Base-by-base conservation (phyloP, 2,888 invertebrate genomes). In the Agapetus fuscipes region DNA sequence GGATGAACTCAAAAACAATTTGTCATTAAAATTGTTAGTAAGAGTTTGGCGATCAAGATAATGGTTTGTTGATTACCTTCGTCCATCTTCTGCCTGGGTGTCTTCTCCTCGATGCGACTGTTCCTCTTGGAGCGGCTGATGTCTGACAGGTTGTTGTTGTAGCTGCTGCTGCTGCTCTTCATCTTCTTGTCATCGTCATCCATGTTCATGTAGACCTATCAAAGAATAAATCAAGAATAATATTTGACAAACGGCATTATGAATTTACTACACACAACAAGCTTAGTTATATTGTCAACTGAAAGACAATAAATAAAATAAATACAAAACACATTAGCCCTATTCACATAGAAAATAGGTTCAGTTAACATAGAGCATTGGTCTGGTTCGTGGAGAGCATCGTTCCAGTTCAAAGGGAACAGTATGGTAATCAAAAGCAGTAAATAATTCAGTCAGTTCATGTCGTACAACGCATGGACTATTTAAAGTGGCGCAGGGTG, bases 171-270 rank as follows among this genome's bases (percentile, higher is more conserved):
- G 26, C 17, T 5, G 17, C 7, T 14, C 34, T 26, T 10, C 13
- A 15, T 9, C 11, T 34, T 24, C 16, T 25, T 15, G 10, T 14
- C 14, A 20, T 33, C 25, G 6, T 44, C 44, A 37, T 48, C 43
- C 43, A 48, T 40, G 26, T 48, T 48, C 33, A 45, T 38, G 27
- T 48, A 48, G 13, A 47, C 42, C 47, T 47, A 16, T 15, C 38
- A 31, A 26, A 30, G 6, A 12, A 17, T 27, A 27, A n/a, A n/a
- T n/a, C n/a, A n/a, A n/a, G n/a, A n/a, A n/a, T n/a, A n/a, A n/a
- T n/a, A n/a, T n/a, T n/a, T 4, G 20, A 32, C n/a, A 32, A 32
- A 32, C n/a, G 9, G 4, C 9, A 20, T 20, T 20, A 6, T 20
- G 4, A 20, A 20, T 20, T 4, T 20, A 20, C 20, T 6, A 6